Evolutionary conservation across 2,888 invertebrate genomes (phyloP).

Genomic region (Aradus depressus): DNA sequence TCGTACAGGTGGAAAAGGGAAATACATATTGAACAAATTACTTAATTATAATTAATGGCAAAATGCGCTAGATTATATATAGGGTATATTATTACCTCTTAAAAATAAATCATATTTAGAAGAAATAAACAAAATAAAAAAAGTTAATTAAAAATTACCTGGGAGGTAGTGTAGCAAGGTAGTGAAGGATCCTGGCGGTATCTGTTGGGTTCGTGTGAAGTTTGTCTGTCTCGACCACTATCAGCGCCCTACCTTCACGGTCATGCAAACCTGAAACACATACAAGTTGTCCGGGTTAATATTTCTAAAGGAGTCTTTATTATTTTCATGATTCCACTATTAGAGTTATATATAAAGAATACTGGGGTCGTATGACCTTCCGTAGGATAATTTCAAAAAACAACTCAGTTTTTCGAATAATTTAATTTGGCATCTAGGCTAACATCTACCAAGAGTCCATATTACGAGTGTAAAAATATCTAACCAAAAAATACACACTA

Average conservation of each 20-base stretch:
- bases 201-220: slow-evolving; percentile 52
- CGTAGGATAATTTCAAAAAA: too few relatives aligned
- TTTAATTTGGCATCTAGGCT: too few relatives aligned
- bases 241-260: slow-evolving; percentile 50
- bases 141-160: slow-evolving; percentile 42
- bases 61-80: not conserved
- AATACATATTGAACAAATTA: not conserved
- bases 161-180: slow-evolving; percentile 55
- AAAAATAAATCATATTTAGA: not conserved
- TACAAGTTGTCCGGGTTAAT: not conserved
- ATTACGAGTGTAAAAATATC: too few relatives aligned
- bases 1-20: not conserved
- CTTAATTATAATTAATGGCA: not conserved
- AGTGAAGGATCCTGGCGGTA: slow-evolving; percentile 57
- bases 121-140: not conserved
- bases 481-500: too few relatives aligned
- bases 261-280: slow-evolving; percentile 55
- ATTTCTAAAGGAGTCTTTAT: too few relatives aligned
- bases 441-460: too few relatives aligned
- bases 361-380: too few relatives aligned
- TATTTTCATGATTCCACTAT: too few relatives aligned
- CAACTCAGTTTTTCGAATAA: too few relatives aligned
- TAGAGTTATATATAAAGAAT: too few relatives aligned
- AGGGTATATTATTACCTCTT: not conserved
- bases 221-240: slow-evolving; percentile 52